Evolutionary conservation across 2,797 vertebrate species (phyloP), one percentile per base, ranked within the genome.

Genomic region (Natrix natrix): DNA sequence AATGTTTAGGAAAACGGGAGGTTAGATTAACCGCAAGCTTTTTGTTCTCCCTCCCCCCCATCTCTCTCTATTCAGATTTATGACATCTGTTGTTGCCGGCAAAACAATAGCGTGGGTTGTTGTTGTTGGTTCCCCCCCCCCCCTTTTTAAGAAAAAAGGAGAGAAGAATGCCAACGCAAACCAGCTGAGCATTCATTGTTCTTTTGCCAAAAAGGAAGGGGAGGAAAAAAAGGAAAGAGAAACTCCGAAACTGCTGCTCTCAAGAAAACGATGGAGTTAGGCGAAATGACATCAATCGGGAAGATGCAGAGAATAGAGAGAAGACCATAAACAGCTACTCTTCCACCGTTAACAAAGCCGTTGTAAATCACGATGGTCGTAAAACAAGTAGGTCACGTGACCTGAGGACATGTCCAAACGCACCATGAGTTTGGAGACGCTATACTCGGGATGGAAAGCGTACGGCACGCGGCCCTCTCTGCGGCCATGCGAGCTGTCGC

Each of bases 151-250:
- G 28, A 56, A 43, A 37, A 48, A 69, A 56, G 5, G 55, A 37
- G 43, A 66, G n/a, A 57, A 78, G 24, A 56, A 92, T 94, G 95
- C 95, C 95, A 96, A 96, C 93, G 94, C 32, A 5, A 61, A 97
- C 95, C 97, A 97, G 96, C 95, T 97, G 97, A 97, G 94, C 16
- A 0, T 78, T 95, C 96, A 96, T 96, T 97, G 96, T 97, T 96
- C 94, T 95, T 87, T 93, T 89, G 94, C 94, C 74, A 95, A 91
- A 86, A 92, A 59, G 7, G 20, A 10, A 59, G n/a, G 16, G 1
- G 48, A 52, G 48, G 5, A 48, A 37, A 37, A 8, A 14, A 32
- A 69, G 12, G 12, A 14, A 66, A 74, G 69, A 78, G 17, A 78
- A 78, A 43, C 17, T 22, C 17, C 32, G 0, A 43, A 88, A 24